These are phyloP conservation scores for Saccostrea echinata DNA, from an alignment of 1,140 invertebrate genomes.

Conservation along the genomic window DNA sequence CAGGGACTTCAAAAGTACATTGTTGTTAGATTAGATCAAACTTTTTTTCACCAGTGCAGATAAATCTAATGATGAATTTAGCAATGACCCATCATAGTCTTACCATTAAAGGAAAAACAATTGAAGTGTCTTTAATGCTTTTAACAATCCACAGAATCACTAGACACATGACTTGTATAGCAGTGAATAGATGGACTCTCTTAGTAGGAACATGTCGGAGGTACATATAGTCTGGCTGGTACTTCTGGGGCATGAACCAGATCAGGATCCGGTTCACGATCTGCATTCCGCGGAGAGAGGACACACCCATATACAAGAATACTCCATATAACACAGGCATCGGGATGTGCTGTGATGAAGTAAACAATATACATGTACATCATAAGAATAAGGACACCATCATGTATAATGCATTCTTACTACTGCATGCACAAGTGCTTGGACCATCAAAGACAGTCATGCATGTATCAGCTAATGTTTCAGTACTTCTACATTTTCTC, in stretches of 20 bases:
- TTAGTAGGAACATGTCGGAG: constrained; percentile 93
- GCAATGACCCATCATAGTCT: neutral
- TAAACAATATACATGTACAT: neutral
- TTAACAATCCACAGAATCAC: constrained; percentile 96
- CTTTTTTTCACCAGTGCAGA: too few species aligned
- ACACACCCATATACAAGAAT: constrained; percentile 99
- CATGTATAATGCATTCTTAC: neutral
- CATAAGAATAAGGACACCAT: neutral
- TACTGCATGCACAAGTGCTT: too few species aligned
- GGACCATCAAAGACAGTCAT: neutral
- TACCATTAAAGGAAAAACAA: constrained; percentile 98
- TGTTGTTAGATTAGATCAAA: too few species aligned
- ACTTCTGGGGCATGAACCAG: constrained; percentile 98
- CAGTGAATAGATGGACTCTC: constrained; percentile 96
- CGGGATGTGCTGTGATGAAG: constrained; percentile 87
- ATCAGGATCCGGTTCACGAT: constrained; percentile 97
- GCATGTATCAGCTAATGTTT: neutral
- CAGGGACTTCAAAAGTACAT: too few species aligned
- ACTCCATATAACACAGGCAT: constrained; percentile 96
- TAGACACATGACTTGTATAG: constrained; percentile 95
- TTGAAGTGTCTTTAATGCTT: constrained; percentile 95
- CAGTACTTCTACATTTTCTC: neutral
- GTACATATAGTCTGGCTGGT: constrained; percentile 99
- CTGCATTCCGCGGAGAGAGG: constrained; percentile 96
- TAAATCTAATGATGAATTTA: too few species aligned